Evolutionary conservation across 53 echinoderm and acorn worm genomes (phyloP).

Genomic region (Hippasteria phrygiana): DNA sequence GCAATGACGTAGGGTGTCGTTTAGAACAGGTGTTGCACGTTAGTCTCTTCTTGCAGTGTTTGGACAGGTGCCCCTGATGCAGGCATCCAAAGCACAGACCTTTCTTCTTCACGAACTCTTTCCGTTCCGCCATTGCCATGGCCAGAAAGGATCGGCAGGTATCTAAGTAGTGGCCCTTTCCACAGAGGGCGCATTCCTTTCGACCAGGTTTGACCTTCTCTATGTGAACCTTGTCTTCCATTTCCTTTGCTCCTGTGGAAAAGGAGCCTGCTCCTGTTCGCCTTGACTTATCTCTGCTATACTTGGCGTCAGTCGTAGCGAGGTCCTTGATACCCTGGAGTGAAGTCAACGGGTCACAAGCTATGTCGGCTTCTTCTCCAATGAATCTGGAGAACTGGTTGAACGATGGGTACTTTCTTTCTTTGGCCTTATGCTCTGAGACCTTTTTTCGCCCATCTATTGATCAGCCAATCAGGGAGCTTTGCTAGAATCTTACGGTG

Average conservation of each 20-base stretch:
- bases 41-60: slow-evolving; percentile 2
- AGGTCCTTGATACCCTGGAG: not conserved
- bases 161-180: slow-evolving; percentile 37
- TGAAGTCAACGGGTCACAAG: not conserved
- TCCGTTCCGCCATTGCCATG: not conserved
- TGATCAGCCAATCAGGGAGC: slow-evolving; percentile 18
- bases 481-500: not conserved
- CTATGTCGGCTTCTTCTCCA: slow-evolving; percentile 22
- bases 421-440: not conserved
- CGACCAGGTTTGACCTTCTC: not conserved
- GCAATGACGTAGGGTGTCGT: not conserved
- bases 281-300: not conserved
- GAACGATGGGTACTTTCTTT: slow-evolving; percentile 35
- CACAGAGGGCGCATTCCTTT: slow-evolving; percentile 27
- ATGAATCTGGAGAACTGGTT: slow-evolving; percentile 27
- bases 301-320: not conserved
- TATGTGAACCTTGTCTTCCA: too few relatives aligned
- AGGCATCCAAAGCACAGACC: slow-evolving; percentile 68
- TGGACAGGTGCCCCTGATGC: slow-evolving; percentile 1
- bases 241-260: not conserved
- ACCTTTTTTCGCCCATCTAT: slow-evolving; percentile 32
- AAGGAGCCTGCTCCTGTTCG: not conserved
- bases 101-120: slow-evolving; percentile 27
- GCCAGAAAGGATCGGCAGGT: slow-evolving; percentile 22
- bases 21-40: not conserved